Conservation (phyloP, 2,888 invertebrate species). For the Psococerastis gibbosa region DNA sequence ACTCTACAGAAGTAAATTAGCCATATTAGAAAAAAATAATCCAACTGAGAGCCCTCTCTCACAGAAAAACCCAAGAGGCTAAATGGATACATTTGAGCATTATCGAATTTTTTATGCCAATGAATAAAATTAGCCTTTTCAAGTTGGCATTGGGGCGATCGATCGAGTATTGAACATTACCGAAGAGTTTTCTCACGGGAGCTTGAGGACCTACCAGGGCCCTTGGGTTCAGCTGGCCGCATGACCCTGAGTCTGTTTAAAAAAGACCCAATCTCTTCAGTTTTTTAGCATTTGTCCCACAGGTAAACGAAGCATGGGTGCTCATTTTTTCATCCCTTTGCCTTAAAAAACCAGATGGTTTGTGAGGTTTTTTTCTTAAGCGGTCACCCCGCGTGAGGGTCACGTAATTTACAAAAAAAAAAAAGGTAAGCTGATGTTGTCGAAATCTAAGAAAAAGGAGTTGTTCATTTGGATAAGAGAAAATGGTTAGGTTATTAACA, state of each 20-base stretch:
- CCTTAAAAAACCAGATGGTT: constrained; percentile 8
- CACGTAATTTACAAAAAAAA: constrained; percentile 6
- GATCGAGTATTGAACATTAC: no score
- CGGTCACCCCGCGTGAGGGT: constrained; percentile 9
- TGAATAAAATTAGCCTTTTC: no score
- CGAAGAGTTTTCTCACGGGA: not conserved
- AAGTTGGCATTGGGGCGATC: no score
- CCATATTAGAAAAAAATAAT: no score
- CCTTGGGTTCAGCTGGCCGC: not conserved
- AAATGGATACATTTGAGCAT: no score
- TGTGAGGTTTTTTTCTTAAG: constrained; percentile 8
- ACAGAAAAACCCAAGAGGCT: no score
- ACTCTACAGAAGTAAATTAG: no score
- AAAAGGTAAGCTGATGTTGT: constrained; percentile 8
- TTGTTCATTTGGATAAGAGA: no score
- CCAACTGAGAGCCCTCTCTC: no score
- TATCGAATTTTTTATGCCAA: no score
- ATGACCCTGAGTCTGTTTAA: not conserved
- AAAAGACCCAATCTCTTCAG: not conserved
- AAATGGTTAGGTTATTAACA: no score
- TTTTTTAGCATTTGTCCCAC: not conserved
- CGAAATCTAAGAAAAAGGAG: no score
- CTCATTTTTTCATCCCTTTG: constrained; percentile 10
- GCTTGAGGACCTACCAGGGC: not conserved
- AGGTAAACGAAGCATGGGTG: not conserved